Evolutionary conservation across 1,140 invertebrate genomes (phyloP), one percentile per base, ranked within the genome.

Genomic region (Drosophila suzukii): DNA sequence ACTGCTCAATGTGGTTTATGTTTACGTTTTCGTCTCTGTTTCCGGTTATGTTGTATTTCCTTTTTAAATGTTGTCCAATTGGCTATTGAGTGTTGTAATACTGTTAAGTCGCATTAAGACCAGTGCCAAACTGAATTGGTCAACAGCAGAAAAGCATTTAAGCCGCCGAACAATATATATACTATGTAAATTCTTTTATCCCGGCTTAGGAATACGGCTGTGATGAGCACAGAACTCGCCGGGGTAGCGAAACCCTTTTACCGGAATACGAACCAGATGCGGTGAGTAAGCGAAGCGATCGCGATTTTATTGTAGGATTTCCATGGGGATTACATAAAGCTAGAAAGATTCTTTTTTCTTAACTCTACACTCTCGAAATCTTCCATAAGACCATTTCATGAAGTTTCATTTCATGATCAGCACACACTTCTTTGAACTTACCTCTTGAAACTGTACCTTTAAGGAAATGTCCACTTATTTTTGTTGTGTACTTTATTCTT

Each of bases 201-300:
- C 70, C 73, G 82, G 76, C 81, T 71, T 91, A 94, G 93, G 93
- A 94, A 79, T 94, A 93, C 85, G 91, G 91, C 77, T 93, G 93
- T 88, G 93, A 95, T 91, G 94, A 95, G 93, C 93, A 94, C 85
- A 94, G 94, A 75, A 94, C 94, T 77, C 94, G 94, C 54, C 92
- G 93, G 65, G 93, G 94, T 58, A 95, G 94, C 81, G 95, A 90
- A 94, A 95, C 92, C 95, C 95, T 66, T 95, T 94, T 92, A 94
- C 94, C 76, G 79, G 94, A 95, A 91, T 95, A 95, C 92, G 95
- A 95, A 82, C 93, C 94, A 91, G 95, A 95, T 90, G 92, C 94
- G 92, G 95, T 95, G 92, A 95, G 94, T 95, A 91, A 80, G 75
- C 50, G 24, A 50, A 32, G 0, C 36, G 44, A 66, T 41, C 41